Evolutionary conservation across 2,113 vertebrate genomes (phyloP).

Genomic region (Noturus placidus): DNA sequence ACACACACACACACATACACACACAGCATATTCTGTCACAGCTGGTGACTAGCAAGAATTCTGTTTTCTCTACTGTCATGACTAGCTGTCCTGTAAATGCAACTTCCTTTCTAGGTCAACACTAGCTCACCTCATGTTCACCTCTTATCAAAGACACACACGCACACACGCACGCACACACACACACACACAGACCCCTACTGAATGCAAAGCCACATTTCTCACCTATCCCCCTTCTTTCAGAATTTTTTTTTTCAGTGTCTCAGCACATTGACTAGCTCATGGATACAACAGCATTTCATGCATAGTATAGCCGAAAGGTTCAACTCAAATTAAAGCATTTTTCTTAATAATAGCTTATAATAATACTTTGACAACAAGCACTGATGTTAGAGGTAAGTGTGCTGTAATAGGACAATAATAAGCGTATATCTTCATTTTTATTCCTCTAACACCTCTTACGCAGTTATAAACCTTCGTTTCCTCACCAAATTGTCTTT

Average conservation of each 20-base stretch:
- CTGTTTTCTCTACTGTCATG: constrained; percentile 42
- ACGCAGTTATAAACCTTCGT: neutral
- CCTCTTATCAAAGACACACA: constrained; percentile 41
- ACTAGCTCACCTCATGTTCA: constrained; percentile 52
- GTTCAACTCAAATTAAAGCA: neutral
- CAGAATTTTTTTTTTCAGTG: neutral
- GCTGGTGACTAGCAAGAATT: constrained; percentile 18
- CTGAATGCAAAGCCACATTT: constrained; percentile 23
- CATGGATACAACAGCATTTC: neutral
- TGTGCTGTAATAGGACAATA: neutral
- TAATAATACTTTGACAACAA: neutral
- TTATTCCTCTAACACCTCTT: neutral
- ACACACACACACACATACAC: neutral
- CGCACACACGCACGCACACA: neutral
- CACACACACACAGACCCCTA: neutral
- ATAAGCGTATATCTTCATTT: neutral
- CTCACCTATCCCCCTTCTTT: constrained; percentile 17
- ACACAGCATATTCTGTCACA: constrained; percentile 20
- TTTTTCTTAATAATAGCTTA: neutral
- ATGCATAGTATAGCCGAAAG: neutral
- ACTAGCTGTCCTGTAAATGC: constrained; percentile 46
- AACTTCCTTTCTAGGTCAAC: constrained; percentile 53
- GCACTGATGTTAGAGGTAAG: neutral
- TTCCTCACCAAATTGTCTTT: neutral
- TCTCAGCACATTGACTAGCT: neutral